Percentiles rank a stretch among this genome's conserved stretches.
Evolutionary conservation across 2,113 vertebrate genomes (phyloP).

Genomic region (Heptranchias perlo): DNA sequence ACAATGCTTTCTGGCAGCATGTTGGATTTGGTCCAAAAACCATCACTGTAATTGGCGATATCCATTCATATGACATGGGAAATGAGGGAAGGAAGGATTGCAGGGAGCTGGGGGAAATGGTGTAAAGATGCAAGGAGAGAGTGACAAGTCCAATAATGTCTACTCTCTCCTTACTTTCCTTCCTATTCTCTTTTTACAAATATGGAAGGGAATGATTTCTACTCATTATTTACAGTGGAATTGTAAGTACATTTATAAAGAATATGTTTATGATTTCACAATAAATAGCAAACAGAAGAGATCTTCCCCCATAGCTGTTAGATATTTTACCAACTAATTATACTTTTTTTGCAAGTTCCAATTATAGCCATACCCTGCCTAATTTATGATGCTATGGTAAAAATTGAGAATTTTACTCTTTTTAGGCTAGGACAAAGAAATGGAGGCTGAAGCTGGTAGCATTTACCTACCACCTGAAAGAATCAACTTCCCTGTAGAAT

Average conservation of each 20-base stretch:
- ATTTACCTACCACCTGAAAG: neutral
- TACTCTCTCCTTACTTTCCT: neutral
- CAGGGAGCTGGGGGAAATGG: neutral
- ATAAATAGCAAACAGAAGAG: neutral
- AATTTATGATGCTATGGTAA: neutral
- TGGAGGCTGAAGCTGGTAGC: neutral
- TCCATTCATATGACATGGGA: neutral
- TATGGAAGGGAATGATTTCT: neutral
- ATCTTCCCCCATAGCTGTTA: neutral
- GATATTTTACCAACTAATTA: neutral
- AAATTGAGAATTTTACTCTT: neutral
- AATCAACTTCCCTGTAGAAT: neutral
- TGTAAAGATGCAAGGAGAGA: neutral
- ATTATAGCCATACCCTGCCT: neutral
- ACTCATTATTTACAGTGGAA: neutral
- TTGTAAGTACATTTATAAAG: neutral
- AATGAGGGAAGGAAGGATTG: neutral
- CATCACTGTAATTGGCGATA: constrained; percentile 21
- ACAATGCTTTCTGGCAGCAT: neutral
- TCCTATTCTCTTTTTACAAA: neutral
- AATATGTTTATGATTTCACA: neutral
- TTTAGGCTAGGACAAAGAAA: neutral
- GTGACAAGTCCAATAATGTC: neutral
- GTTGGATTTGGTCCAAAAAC: constrained; percentile 18
- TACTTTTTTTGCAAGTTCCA: neutral